Evolutionary conservation across 2,797 vertebrate species (phyloP).

Genomic region (Loris lydekkerianus): DNA sequence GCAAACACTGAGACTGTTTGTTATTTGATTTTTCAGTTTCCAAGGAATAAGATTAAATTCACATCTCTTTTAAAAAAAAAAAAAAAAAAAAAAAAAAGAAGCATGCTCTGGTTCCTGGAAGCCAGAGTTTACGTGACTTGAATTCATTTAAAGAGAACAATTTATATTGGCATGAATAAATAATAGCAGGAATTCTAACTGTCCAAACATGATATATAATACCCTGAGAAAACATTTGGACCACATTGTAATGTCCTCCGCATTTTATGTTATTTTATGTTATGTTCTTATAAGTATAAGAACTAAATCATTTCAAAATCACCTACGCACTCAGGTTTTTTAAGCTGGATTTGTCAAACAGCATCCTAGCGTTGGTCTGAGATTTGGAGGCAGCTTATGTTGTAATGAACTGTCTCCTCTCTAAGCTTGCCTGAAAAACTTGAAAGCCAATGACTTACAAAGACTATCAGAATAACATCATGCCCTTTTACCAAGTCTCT

Average conservation of each 20-base stretch:
- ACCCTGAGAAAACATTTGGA: constrained; percentile 82
- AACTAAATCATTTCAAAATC: constrained; percentile 83
- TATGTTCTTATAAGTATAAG: constrained; percentile 66
- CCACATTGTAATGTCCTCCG: constrained; percentile 73
- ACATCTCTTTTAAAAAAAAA: constrained; percentile 71
- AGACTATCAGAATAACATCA: not conserved
- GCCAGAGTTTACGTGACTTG: constrained; percentile 87
- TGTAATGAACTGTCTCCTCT: constrained; percentile 58
- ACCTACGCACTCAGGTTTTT: constrained; percentile 68
- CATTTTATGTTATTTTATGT: constrained; percentile 80
- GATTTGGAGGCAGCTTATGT: constrained; percentile 3
- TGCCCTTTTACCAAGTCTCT: not conserved
- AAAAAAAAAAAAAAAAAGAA: constrained; percentile 67
- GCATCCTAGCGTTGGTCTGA: constrained; percentile 50
- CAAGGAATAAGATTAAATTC: constrained; percentile 75
- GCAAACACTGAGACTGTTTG: constrained; percentile 78
- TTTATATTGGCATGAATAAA: constrained; percentile 88
- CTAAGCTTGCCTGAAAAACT: constrained; percentile 53
- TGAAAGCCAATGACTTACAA: constrained; percentile 26
- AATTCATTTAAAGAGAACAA: constrained; percentile 87
- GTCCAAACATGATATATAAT: constrained; percentile 86
- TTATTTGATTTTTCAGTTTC: constrained; percentile 84
- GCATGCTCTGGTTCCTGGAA: constrained; percentile 79
- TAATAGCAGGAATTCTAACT: constrained; percentile 86
- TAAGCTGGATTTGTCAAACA: constrained; percentile 79